Base-by-base conservation (phyloP, 2,888 invertebrate species). In the Hydraecia micacea region DNA sequence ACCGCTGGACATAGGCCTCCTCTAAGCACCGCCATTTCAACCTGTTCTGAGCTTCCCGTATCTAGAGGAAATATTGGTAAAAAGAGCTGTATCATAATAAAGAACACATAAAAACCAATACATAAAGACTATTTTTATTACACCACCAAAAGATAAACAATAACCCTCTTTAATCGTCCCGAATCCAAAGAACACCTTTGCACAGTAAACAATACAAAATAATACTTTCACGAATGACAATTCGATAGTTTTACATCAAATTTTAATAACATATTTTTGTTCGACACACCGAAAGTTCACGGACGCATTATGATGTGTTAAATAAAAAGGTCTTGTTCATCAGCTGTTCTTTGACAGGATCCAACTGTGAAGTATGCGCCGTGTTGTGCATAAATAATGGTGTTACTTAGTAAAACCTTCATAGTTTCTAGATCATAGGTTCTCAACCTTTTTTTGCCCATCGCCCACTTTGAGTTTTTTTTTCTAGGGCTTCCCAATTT, bases 211-310 rank as follows among this genome's bases (percentile, higher is more conserved):
- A 73, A 79, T 32, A 52, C 7, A 52, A 52, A 66, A 79, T 60
- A 75, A 39, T 13, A 73, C 39, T 69, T 62, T 82, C 60, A 42
- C 28, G n/a, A 25, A 75, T 63, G 52, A 73, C n/a, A 77, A 69
- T 78, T 62, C 70, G 15, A 77, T 84, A 63, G 60, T 79, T 78
- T 66, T 67, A 73, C 79, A 86, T 86, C 28, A 52, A 77, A 78
- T 74, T 80, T 67, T 60, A 79, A 84, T 79, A 73, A 78, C 11
- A 71, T 86, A 86, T 82, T 82, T 85, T 55, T 78, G 65, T 75
- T 21, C 21, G 25, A 15, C 62, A 11, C 60, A 3, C 9, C 13
- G 5, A 84, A 84, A 85, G 84, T 84, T 83, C 83, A 82, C 4
- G 82, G 78, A 15, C 60, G 11, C 2, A 72, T 60, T 68, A 63